phyloP scores from a whole-genome alignment of 1,140 invertebrate species.

The Bilobella aurantiaca region DNA sequence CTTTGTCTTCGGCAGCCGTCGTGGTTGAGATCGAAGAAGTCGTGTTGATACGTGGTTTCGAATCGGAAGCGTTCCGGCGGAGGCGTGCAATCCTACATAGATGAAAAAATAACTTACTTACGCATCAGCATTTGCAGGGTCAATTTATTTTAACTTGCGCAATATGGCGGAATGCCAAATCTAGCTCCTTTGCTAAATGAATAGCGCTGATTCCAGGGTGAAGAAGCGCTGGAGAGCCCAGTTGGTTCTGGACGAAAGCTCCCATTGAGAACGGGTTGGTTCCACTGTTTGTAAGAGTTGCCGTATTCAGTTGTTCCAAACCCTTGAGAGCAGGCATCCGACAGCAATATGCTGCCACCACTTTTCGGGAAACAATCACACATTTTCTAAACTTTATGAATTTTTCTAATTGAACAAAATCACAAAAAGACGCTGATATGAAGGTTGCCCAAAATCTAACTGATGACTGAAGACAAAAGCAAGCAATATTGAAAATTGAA shows the following conservation, averaged over 20 bases:
- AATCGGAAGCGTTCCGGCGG: slow-evolving; percentile 29
- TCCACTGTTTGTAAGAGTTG: slow-evolving; percentile 27
- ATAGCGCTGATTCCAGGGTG: slow-evolving; percentile 17
- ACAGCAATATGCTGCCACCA: slow-evolving; percentile 16
- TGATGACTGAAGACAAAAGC: too few relatives aligned
- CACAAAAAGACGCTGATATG: not conserved
- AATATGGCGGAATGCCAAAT: slow-evolving; percentile 28
- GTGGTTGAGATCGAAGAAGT: slow-evolving; percentile 20
- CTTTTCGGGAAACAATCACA: slow-evolving; percentile 27
- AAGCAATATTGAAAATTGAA: too few relatives aligned
- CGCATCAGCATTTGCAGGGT: not conserved
- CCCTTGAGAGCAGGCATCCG: slow-evolving; percentile 13
- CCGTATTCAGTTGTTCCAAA: slow-evolving; percentile 27
- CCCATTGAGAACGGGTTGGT: slow-evolving; percentile 10
- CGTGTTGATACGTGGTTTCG: slow-evolving; percentile 27
- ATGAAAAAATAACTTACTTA: not conserved
- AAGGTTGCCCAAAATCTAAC: not conserved
- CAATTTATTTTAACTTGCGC: not conserved
- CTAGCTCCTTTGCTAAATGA: slow-evolving; percentile 31
- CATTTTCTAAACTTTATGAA: slow-evolving; percentile 12
- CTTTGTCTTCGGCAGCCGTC: not conserved
- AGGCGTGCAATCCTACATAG: slow-evolving; percentile 28
- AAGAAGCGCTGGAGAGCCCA: not conserved
- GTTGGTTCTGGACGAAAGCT: not conserved
- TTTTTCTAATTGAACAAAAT: not conserved